phyloP scores from a whole-genome alignment of 2,797 vertebrate species.

The Loris lydekkerianus region DNA sequence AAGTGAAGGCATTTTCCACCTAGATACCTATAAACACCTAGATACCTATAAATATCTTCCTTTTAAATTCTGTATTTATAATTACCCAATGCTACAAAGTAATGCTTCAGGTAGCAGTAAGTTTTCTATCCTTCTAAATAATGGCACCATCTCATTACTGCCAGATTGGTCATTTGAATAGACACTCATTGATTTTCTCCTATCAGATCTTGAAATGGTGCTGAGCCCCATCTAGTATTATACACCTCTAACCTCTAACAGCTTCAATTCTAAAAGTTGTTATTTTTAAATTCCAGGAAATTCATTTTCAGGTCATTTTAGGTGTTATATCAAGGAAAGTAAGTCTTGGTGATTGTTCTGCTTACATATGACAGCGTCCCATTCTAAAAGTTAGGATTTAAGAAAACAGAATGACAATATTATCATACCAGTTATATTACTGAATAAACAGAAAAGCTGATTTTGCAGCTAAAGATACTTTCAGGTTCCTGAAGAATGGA shows the following conservation, averaged over 20 bases:
- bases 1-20: neutral
- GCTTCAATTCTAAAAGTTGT: neutral
- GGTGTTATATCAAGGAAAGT: neutral
- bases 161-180: neutral
- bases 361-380: neutral
- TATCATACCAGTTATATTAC: neutral
- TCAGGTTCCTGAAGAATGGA: neutral
- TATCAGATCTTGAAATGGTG: neutral
- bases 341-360: neutral
- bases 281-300: conserved; percentile 10
- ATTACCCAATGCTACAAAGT: neutral
- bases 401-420: neutral
- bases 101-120: neutral
- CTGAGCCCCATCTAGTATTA: neutral
- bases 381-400: neutral
- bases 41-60: neutral
- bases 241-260: neutral
- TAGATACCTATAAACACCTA: neutral
- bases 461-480: neutral
- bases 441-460: conserved; percentile 1
- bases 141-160: neutral
- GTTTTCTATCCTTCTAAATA: neutral
- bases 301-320: conserved; percentile 12
- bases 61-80: neutral
- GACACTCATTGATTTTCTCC: neutral